phyloP scores from a whole-genome alignment of 2,113 vertebrate genomes.

The Forbesichthys agassizii region DNA sequence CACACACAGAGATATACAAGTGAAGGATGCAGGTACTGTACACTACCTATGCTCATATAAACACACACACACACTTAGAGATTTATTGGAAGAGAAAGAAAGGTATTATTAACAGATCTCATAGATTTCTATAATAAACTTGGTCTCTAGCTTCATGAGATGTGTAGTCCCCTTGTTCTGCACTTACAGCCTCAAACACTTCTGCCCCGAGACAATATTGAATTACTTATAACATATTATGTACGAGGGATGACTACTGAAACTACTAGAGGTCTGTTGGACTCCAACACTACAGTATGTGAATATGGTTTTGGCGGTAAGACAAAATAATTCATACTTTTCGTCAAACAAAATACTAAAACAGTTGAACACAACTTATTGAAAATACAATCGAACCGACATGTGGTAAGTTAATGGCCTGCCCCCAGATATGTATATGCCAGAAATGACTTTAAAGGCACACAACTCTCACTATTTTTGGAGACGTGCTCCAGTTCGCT shows the following conservation, averaged over 20 bases:
- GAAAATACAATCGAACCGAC: too few relatives aligned
- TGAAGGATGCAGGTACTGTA: constrained; percentile 22
- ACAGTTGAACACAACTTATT: too few relatives aligned
- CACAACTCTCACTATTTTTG: background rate
- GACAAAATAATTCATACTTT: constrained; percentile 21
- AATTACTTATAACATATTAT: too few relatives aligned
- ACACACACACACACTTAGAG: background rate
- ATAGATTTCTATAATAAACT: constrained; percentile 9
- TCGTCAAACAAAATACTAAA: too few relatives aligned
- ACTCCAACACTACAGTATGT: background rate
- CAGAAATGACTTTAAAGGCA: constrained; percentile 32
- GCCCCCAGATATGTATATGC: constrained; percentile 40
- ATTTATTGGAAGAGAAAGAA: background rate
- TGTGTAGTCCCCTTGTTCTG: constrained; percentile 14
- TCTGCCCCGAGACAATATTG: constrained; percentile 20
- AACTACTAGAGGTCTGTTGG: too few relatives aligned
- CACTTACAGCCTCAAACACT: constrained; percentile 3
- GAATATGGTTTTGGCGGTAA: constrained; percentile 31
- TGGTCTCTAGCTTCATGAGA: constrained; percentile 24
- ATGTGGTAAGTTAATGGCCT: too few relatives aligned
- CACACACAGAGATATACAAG: background rate
- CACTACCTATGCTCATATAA: background rate
- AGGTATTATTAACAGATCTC: constrained; percentile 10
- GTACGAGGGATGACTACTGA: too few relatives aligned
- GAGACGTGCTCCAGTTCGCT: constrained; percentile 15